Evolutionary conservation across 2,888 invertebrate genomes (phyloP).

Genomic region (Drosophila siamana): DNA sequence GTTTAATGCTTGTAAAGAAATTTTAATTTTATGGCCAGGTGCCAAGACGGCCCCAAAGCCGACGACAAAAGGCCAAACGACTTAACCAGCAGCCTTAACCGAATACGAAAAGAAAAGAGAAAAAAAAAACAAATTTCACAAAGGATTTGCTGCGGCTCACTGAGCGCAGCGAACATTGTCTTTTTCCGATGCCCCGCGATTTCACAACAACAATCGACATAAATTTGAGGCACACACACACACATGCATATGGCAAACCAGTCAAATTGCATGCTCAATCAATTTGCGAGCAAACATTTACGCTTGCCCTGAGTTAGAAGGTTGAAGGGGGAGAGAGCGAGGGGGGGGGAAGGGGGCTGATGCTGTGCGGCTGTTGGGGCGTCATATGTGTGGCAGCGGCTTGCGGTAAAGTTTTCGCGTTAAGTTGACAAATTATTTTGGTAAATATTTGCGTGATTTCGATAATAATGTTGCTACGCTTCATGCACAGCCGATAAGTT

Average conservation of each 20-base stretch:
- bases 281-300: constrained; percentile 43
- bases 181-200: constrained; percentile 11
- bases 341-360: neutral
- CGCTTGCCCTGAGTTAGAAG: neutral
- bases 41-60: constrained; percentile 52
- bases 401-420: constrained; percentile 66
- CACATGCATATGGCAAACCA: neutral
- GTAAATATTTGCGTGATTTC: constrained; percentile 79
- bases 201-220: constrained; percentile 19
- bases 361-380: neutral
- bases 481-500: constrained; percentile 28
- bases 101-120: too few relatives aligned
- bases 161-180: constrained; percentile 35
- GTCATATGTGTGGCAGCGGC: constrained; percentile 25
- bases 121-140: constrained; percentile 65
- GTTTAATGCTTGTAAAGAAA: constrained; percentile 81
- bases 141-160: constrained; percentile 68
- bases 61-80: constrained; percentile 20
- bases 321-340: neutral
- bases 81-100: constrained; percentile 31
- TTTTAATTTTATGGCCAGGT: constrained; percentile 80
- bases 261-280: constrained; percentile 58
- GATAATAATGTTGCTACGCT: constrained; percentile 64
- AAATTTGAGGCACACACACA: neutral
- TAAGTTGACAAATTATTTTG: constrained; percentile 80